Percentiles rank a stretch among this genome's conserved stretches.
Conservation (phyloP, 1,140 invertebrate species). For the Drosophila takahashii region DNA sequence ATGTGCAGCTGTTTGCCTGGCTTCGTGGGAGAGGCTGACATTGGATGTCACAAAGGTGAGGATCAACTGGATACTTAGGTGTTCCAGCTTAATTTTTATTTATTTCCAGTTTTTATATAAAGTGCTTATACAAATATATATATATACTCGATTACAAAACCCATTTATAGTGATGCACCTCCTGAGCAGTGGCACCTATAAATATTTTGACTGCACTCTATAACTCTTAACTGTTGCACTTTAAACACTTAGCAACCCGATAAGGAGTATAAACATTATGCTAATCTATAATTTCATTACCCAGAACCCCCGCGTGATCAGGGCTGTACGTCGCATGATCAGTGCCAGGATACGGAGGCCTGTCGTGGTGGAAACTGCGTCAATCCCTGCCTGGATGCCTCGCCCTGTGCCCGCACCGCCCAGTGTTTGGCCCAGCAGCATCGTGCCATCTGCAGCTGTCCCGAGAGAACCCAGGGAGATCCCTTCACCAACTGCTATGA, state of each 20-base stretch:
- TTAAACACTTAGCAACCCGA: not conserved
- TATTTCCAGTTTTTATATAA: conserved; percentile 34
- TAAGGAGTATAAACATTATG: not conserved
- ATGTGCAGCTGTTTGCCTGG: conserved; percentile 93
- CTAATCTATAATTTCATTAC: conserved; percentile 16
- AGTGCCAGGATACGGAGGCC: conserved; percentile 90
- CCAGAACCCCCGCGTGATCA: conserved; percentile 85
- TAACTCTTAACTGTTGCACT: conserved; percentile 73
- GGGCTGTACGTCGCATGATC: conserved; percentile 89
- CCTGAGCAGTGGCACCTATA: conserved; percentile 53
- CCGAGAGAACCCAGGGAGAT: conserved; percentile 91
- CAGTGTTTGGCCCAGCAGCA: conserved; percentile 91
- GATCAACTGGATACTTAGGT: no score
- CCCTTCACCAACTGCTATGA: conserved; percentile 92
- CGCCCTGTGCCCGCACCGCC: conserved; percentile 92
- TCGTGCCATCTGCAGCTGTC: conserved; percentile 91
- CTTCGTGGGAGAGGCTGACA: conserved; percentile 93
- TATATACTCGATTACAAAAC: conserved; percentile 9
- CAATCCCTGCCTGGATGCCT: conserved; percentile 90
- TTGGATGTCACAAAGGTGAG: conserved; percentile 90
- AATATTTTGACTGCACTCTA: conserved; percentile 71
- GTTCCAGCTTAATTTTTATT: not conserved
- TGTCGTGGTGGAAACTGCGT: conserved; percentile 91
- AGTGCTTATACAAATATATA: conserved; percentile 33
- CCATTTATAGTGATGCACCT: conserved; percentile 40